These are phyloP conservation scores for Ceryle rudis DNA, from an alignment of 2,797 vertebrate species.

Conservation along the genomic window DNA sequence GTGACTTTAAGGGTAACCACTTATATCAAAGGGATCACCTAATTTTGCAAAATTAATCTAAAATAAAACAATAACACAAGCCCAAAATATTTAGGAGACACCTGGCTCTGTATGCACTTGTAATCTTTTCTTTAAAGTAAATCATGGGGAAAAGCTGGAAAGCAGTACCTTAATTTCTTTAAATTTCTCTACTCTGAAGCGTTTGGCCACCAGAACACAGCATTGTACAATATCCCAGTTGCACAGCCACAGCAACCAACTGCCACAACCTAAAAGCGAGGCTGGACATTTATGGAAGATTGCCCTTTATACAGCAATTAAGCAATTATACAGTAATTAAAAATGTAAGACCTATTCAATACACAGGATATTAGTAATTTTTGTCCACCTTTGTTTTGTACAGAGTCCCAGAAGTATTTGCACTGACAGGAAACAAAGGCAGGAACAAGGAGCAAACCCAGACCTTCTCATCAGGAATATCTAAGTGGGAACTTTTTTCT, in stretches of 20 bases:
- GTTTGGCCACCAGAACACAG: not conserved
- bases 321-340: conserved; percentile 23
- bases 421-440: not conserved
- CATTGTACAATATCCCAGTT: not conserved
- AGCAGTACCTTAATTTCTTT: not conserved
- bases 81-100: not conserved
- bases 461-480: not conserved
- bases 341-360: not conserved
- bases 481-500: not conserved
- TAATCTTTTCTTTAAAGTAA: not conserved
- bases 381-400: not conserved
- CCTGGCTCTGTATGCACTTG: not conserved
- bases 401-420: not conserved
- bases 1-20: not conserved
- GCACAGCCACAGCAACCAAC: not conserved
- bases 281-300: not conserved
- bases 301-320: not conserved
- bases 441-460: not conserved
- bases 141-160: not conserved
- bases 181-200: not conserved
- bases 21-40: not conserved
- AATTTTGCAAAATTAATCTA: not conserved
- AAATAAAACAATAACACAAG: not conserved
- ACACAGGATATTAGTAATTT: not conserved
- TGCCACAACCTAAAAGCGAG: not conserved